Evolutionary conservation across 2,888 invertebrate genomes (phyloP).

Genomic region (Morinoia aosen): DNA sequence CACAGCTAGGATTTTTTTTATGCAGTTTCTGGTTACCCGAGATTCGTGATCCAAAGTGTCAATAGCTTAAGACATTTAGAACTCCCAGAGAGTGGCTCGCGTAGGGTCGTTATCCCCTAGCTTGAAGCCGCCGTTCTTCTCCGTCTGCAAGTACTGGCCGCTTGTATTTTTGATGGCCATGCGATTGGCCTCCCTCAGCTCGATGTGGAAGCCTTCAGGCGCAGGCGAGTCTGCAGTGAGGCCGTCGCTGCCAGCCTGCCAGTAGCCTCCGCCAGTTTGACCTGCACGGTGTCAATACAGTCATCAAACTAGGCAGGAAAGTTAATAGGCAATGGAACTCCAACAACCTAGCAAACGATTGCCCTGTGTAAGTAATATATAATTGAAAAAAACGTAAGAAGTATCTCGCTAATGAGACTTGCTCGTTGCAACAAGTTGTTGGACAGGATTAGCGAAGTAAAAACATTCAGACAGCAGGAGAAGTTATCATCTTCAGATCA

Average conservation of each 20-base stretch:
- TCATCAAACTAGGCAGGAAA: neutral
- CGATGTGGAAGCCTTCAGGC: slow-evolving; percentile 90
- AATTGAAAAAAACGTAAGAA: too few species aligned
- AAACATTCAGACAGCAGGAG: too few species aligned
- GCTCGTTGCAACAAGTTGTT: too few species aligned
- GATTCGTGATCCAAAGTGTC: neutral
- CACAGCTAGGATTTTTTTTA: neutral
- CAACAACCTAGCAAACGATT: neutral
- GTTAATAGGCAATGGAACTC: neutral
- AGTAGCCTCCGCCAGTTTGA: slow-evolving; percentile 88
- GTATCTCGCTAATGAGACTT: too few species aligned
- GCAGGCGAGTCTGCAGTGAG: slow-evolving; percentile 88
- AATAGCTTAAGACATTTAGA: slow-evolving; percentile 75
- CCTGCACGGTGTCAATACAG: slow-evolving; percentile 75
- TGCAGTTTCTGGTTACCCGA: neutral
- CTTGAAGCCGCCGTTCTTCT: slow-evolving; percentile 92
- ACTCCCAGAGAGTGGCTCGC: slow-evolving; percentile 93
- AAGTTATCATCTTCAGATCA: too few species aligned
- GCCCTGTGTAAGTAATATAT: too few species aligned
- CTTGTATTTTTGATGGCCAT: slow-evolving; percentile 86
- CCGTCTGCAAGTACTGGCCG: slow-evolving; percentile 86
- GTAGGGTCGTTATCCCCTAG: slow-evolving; percentile 84
- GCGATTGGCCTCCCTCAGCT: slow-evolving; percentile 92
- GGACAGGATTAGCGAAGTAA: too few species aligned
- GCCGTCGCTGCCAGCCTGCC: slow-evolving; percentile 90